Evolutionary conservation across 2,113 vertebrate species (phyloP), one percentile per base, ranked within the genome.

Genomic region (Siniperca knerii): DNA sequence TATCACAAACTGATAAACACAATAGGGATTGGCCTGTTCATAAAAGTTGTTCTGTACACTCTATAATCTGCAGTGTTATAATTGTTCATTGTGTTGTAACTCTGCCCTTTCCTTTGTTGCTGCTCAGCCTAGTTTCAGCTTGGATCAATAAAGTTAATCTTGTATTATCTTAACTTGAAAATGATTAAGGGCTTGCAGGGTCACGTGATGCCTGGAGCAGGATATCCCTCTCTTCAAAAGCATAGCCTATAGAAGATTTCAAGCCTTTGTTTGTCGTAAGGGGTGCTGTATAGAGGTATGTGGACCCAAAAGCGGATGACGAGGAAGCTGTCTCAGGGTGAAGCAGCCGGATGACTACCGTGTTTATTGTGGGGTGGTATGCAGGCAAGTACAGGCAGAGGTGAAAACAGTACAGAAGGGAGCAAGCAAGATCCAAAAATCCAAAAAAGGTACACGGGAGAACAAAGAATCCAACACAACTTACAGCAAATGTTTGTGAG

Each of bases 111-210:
- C 5, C 37, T 66, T 42, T 73, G 70, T 52, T 83, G 46, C 21
- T 48, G 23, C 57, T 79, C 16, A 21, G 50, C 37, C 54, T 57
- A 33, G 23, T 77, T 61, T 50, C 74, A 74, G 55, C 64, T 10
- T 25, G 21, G 67, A 69, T 83, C 77, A 84, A 69, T 86, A 44
- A 58, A 35, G 64, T 77, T 74, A 67, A 55, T 71, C 44, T 77
- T 50, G 25, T 46, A 58, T 77, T 48, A 72, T 75, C 40, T 77
- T 55, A 78, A 83, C 57, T 40, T 61, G 37, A 69, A 73, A 74
- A 67, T 67, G 21, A 76, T 80, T 50, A 69, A 73, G 42, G 61
- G 46, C 70, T 57, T 46, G 40, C 48, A 18, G 25, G n/a, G 58
- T 75, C 82, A 75, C 29, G 25, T 65, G 69, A 29, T 20, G 33